These are phyloP conservation scores for Pantherophis guttatus DNA, from an alignment of 2,113 vertebrate genomes.

Conservation along the genomic window DNA sequence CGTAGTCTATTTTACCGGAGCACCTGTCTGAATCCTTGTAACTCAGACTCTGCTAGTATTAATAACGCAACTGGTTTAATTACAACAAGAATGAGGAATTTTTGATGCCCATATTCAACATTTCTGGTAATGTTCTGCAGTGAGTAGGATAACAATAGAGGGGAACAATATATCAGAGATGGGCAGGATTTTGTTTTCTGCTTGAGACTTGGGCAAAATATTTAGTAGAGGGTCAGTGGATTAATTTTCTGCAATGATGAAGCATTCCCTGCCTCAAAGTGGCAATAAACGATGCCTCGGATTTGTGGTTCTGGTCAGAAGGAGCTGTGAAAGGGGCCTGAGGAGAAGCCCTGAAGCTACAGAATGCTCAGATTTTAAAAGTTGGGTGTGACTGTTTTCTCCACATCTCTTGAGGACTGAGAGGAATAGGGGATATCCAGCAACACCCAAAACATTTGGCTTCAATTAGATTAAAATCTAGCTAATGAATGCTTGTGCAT, in stretches of 20 bases:
- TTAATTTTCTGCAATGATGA: not conserved
- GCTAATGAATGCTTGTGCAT: not conserved
- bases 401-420: not conserved
- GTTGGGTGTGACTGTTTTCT: not conserved
- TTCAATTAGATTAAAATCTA: not conserved
- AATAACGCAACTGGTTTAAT: not conserved
- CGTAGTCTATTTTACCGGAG: not conserved
- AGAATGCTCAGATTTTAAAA: not conserved
- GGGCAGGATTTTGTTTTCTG: not conserved
- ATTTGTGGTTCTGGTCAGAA: not conserved
- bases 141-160: not conserved
- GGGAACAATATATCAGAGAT: not conserved
- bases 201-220: not conserved
- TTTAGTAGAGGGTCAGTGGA: not conserved
- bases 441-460: not conserved
- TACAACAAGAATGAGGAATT: not conserved
- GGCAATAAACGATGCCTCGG: not conserved
- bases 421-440: not conserved
- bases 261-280: not conserved
- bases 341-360: not conserved
- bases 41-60: not conserved
- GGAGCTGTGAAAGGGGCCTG: not conserved
- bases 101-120: not conserved
- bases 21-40: not conserved
- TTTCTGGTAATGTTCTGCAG: not conserved